Evolutionary conservation across 2,797 vertebrate species (phyloP).

Genomic region (Numenius phaeopus): DNA sequence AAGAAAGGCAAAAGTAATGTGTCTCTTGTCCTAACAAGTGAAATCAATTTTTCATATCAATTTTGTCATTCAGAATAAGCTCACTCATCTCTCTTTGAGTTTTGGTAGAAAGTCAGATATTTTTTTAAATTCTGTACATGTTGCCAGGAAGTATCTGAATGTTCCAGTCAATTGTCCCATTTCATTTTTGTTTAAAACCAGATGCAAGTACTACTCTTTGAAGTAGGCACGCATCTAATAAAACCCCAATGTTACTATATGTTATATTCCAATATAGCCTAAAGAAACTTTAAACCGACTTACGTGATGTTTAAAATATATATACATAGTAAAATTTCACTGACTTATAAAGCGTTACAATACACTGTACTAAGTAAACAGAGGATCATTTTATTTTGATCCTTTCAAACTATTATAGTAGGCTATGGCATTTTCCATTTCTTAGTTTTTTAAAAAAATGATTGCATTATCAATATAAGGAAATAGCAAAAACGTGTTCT

Average conservation of each 20-base stretch:
- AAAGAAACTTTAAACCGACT: not conserved
- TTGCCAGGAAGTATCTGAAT: not conserved
- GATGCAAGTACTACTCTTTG: not conserved
- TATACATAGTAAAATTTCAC: not conserved
- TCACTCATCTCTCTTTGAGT: not conserved
- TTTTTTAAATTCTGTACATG: not conserved
- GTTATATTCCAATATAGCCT: not conserved
- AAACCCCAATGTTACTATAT: not conserved
- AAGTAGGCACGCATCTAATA: not conserved
- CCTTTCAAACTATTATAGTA: not conserved
- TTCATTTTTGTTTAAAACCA: not conserved
- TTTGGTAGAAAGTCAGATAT: not conserved
- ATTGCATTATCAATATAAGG: not conserved
- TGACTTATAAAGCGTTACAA: not conserved
- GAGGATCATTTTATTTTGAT: not conserved
- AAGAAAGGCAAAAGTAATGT: not conserved
- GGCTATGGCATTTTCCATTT: not conserved
- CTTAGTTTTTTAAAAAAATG: not conserved
- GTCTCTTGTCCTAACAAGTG: not conserved
- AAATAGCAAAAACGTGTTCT: fast-evolving
- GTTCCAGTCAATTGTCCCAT: not conserved
- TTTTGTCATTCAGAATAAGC: not conserved
- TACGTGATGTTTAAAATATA: not conserved
- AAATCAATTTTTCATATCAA: not conserved
- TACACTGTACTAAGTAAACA: not conserved